Evolutionary conservation across 2,113 vertebrate species (phyloP), one percentile per base, ranked within the genome.

Genomic region (Proterorhinus semilunaris): DNA sequence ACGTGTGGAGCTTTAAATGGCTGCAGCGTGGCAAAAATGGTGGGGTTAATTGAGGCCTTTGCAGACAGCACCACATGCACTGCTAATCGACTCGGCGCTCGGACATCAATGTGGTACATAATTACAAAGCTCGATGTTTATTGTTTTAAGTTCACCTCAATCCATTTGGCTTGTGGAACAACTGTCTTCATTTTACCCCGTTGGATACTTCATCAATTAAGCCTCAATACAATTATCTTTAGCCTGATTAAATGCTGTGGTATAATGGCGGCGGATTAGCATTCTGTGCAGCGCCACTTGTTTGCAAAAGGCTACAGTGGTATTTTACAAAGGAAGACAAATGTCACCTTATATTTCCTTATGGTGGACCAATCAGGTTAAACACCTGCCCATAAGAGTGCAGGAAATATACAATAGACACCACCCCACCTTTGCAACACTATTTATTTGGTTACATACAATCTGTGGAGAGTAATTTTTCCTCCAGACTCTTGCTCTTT

Each of bases 171-270:
- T 21, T 12, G 79, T 87, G 80, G 87, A 82, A 90, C 85, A 87
- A 87, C 80, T 47, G 73, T 86, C 79, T 78, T 81, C 48, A 82
- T 86, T 61, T 72, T 81, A 75, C 82, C 79, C 87, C 74, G 89
- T 88, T 89, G 89, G 90, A 79, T 79, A 65, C 54, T 84, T 82
- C 69, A 85, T 79, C 86, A 86, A 83, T 83, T 85, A 85, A 76
- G 66, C 83, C 81, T 78, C 6, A 57, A 78, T 79, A 78, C 67
- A 78, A 90, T 88, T 84, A 87, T 85, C 83, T 77, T 78, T 62
- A 42, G 71, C 74, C 76, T 86, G 81, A 82, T 84, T 86, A 85
- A 84, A 84, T 71, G 54, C 78, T 78, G 68, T 72, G 75, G 70
- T 77, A 76, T 79, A 78, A 55, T 71, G 57, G 78, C 65, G 80